Base-by-base conservation (phyloP, 1,140 invertebrate genomes). In the Meloidogyne chitwoodi region DNA sequence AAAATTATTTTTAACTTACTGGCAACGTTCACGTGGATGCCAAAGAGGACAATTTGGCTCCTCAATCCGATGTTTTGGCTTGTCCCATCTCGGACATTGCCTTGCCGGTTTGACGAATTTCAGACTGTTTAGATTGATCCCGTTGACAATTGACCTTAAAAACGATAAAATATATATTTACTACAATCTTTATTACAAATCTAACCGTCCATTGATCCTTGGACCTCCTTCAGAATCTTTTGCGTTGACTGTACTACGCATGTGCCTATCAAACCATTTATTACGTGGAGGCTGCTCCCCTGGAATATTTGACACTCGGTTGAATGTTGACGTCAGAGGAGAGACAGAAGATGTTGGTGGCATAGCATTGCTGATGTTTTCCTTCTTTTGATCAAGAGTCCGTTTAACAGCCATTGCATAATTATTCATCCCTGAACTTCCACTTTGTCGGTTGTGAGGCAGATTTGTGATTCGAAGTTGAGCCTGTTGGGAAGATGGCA, bases 81-180 rank as follows among this genome's bases (percentile, higher is more conserved):
- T 70, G 10, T 70, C 68, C 68, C 68, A 70, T 6, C 31, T 29
- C 19, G 68, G 68, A 11, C 68, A 70, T 70, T 70, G 68, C 26
- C 34, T 70, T 48, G 68, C 68, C n/a, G 68, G 68, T 29, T 70
- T 70, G n/a, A 56, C 48, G 48, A 56, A 56, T 56, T 56, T 56
- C 48, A 56, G 19, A 19, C 48, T 56, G 48, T 56, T 56, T 3
- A 56, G 19, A 56, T n/a, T 56, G 4, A 56, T 56, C 5, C 48
- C 48, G 19, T 56, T 56, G n/a, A 56, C 48, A 56, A 56, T 56
- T 56, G 48, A 56, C 10, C 48, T 56, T 19, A 56, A 56, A 56
- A 56, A n/a, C 6, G 1, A 44, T n/a, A 44, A 44, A 44, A 19
- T n/a, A 19, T n/a, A 6, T 6, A n/a, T 11, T 56, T 56, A n/a